phyloP scores from a whole-genome alignment of 2,797 vertebrate genomes.

The Eurystomus glaucurus region DNA sequence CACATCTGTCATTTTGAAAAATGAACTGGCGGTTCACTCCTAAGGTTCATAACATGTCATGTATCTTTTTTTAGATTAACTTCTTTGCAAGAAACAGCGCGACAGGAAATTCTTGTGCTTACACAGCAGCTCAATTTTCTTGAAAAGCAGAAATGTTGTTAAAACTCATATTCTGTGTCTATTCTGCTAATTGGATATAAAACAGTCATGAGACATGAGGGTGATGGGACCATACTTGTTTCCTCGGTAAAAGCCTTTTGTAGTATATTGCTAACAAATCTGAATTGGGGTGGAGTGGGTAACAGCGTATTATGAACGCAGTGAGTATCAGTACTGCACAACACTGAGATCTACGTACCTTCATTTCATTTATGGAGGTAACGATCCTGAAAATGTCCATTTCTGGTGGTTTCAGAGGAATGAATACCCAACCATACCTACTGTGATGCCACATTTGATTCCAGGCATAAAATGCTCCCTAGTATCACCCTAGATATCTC shows the following conservation, averaged over 20 bases:
- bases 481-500: neutral
- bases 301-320: neutral
- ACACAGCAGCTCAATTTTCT: slow-evolving; percentile 4
- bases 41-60: slow-evolving; percentile 1
- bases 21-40: slow-evolving; percentile 6
- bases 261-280: neutral
- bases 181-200: neutral
- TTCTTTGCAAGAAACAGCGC: slow-evolving; percentile 33
- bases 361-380: neutral
- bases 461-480: neutral
- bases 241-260: neutral
- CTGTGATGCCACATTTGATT: neutral
- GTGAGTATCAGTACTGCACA: neutral
- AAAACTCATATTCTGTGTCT: slow-evolving; percentile 10
- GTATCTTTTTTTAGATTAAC: slow-evolving; percentile 46
- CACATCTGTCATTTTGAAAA: slow-evolving; percentile 69
- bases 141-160: slow-evolving; percentile 30
- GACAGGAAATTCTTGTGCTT: slow-evolving; percentile 46
- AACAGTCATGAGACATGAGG: neutral
- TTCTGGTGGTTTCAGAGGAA: neutral
- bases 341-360: neutral
- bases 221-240: neutral
- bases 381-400: neutral
- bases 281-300: neutral
- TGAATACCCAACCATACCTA: neutral